Base-by-base conservation (phyloP, 2,888 invertebrate species). In the Orthosia gothica region DNA sequence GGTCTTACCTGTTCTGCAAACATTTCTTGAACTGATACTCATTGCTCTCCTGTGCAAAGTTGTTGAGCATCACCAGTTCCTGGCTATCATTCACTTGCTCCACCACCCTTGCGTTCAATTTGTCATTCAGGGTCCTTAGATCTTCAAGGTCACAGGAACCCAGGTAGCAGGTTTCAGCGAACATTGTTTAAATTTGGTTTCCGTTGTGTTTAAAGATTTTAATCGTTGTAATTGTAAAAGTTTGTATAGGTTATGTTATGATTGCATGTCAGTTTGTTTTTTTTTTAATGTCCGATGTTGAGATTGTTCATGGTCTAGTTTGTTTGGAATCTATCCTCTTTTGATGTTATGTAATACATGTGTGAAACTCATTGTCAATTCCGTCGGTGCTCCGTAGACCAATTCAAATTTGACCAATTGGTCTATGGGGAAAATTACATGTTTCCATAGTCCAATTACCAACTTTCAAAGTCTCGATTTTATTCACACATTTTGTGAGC, bases 61-160 rank as follows among this genome's bases (percentile, higher is more conserved):
- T 91, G 59, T 94, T 95, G 50, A 96, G 86, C 93, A 95, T 92
- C 52, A 94, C 90, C 80, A 96, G 78, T 76, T 96, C 95, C 69
- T 96, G 94, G 2, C 91, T 92, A 12, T 92, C 92, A 66, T 92
- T 95, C 7, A 96, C 86, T 66, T 93, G 94, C 32, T 93, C 94
- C 55, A 95, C 88, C 0, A 94, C 96, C 76, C 92, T 90, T 0
- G 91, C 89, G 66, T 92, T 95, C 0, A 96, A 82, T 16, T 78
- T 89, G 23, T 95, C 94, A 50, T 90, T 94, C 9, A 91, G 47
- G 0, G 67, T 79, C 55, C 91, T 91, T 0, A 96, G 76, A 18
- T 86, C 75, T 2, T 92, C 88, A 5, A 93, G 66, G 1, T 85
- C 89, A 49, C 83, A 73, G 4, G 89, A 91, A 3, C 94, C 94